These are phyloP conservation scores for Daphoenositta chrysoptera DNA, from an alignment of 2,113 vertebrate species.

Conservation along the genomic window DNA sequence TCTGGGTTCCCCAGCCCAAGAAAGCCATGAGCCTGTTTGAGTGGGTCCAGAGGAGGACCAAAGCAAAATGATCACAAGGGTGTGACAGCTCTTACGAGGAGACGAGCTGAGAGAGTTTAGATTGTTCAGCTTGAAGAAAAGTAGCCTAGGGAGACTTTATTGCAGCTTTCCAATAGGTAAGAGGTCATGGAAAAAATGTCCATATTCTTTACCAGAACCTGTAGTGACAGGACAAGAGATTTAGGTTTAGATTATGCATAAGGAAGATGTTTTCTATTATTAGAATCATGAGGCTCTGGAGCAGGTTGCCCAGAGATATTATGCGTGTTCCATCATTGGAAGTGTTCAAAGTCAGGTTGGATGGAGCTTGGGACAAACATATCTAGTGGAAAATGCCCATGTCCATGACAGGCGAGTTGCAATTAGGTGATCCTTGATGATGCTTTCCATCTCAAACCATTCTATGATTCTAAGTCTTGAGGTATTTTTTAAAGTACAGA, in stretches of 20 bases:
- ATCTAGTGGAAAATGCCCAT: background rate
- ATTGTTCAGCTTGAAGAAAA: background rate
- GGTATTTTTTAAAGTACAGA: background rate
- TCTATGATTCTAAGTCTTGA: background rate
- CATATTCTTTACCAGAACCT: background rate
- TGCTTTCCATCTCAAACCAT: background rate
- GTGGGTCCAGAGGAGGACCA: fast-evolving
- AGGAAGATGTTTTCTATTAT: background rate
- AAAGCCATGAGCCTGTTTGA: background rate
- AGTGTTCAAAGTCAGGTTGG: background rate
- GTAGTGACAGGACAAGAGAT: background rate
- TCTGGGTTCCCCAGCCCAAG: background rate
- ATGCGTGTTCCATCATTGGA: background rate
- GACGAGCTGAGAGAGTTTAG: background rate
- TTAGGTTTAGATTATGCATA: background rate
- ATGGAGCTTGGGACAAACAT: background rate
- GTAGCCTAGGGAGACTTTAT: background rate
- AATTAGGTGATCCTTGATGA: background rate
- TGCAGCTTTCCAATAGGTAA: background rate
- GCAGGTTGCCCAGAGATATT: background rate
- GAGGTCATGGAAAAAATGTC: background rate
- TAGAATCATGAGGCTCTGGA: background rate
- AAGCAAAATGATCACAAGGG: background rate
- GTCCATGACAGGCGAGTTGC: background rate
- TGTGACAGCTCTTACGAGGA: background rate